These are phyloP conservation scores for Mesocricetus auratus DNA, from an alignment of 2,113 vertebrate genomes.

Conservation along the genomic window DNA sequence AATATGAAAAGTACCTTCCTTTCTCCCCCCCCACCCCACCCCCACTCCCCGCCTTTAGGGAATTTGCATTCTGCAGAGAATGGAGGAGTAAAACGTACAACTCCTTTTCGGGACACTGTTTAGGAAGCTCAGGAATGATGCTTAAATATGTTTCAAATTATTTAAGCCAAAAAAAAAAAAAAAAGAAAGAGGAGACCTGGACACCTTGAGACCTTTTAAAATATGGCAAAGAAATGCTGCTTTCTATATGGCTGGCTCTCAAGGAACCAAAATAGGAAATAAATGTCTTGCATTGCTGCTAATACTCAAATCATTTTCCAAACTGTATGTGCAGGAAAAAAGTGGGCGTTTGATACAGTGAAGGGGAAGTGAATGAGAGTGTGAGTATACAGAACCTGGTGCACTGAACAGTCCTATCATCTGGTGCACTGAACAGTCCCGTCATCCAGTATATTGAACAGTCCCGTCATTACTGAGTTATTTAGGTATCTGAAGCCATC, in stretches of 20 bases:
- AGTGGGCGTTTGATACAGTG: not conserved
- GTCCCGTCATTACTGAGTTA: not conserved
- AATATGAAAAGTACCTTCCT: not conserved
- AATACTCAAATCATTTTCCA: constrained; percentile 50
- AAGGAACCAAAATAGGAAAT: constrained; percentile 50
- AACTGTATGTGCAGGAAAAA: constrained; percentile 34
- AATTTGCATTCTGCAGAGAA: not conserved
- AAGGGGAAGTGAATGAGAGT: not conserved
- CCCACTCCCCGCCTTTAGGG: not conserved
- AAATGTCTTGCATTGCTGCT: constrained; percentile 60
- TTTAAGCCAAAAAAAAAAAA: not conserved
- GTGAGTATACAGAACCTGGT: not conserved
- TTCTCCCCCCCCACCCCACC: too few species aligned
- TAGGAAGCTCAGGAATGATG: not conserved
- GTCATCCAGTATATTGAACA: too few species aligned
- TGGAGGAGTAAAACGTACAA: not conserved
- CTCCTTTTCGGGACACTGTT: not conserved
- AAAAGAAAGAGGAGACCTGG: not conserved
- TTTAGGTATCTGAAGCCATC: not conserved
- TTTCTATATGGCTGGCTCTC: constrained; percentile 57
- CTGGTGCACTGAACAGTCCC: too few species aligned
- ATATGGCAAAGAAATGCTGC: constrained; percentile 19
- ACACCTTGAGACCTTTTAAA: constrained; percentile 46
- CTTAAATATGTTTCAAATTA: not conserved
- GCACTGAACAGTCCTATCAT: too few species aligned